These are phyloP conservation scores for Mythimna pallens DNA, from an alignment of 2,888 invertebrate genomes.

Conservation along the genomic window DNA sequence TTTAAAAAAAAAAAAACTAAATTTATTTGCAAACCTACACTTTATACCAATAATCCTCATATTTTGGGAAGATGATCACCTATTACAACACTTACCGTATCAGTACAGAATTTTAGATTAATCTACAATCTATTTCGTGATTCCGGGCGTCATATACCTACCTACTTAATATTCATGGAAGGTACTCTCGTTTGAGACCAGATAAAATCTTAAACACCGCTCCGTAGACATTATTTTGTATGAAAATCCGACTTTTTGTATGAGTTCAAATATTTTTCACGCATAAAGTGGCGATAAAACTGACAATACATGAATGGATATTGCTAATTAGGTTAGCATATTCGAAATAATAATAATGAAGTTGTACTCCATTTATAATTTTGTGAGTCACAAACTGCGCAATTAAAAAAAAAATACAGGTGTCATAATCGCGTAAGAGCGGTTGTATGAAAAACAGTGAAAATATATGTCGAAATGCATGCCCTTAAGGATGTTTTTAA, in stretches of 20 bases:
- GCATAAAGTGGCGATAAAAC: constrained; percentile 22
- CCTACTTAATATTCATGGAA: constrained; percentile 51
- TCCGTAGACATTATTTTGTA: constrained; percentile 21
- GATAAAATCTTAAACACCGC: constrained; percentile 30
- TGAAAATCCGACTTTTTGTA: constrained; percentile 29
- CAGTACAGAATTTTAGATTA: constrained; percentile 18
- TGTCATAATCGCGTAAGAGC: too few relatives aligned
- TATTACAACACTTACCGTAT: constrained; percentile 21
- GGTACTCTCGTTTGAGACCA: constrained; percentile 33
- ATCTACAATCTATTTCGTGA: constrained; percentile 1
- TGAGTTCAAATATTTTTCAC: not conserved
- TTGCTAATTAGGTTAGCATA: constrained; percentile 2
- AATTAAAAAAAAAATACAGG: not conserved
- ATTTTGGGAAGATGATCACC: not conserved
- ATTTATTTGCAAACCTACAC: not conserved
- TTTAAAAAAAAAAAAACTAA: not conserved
- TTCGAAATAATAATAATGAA: not conserved
- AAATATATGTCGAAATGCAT: too few relatives aligned
- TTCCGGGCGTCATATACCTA: constrained; percentile 18
- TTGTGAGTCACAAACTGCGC: too few relatives aligned
- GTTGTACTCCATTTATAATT: not conserved
- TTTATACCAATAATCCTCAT: not conserved
- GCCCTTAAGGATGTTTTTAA: too few relatives aligned
- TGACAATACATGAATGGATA: constrained; percentile 18
- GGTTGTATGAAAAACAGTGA: too few relatives aligned